Percentiles rank a stretch among this genome's conserved stretches.
phyloP scores from a whole-genome alignment of 2,797 vertebrate species.

The Rhabdomys pumilio region DNA sequence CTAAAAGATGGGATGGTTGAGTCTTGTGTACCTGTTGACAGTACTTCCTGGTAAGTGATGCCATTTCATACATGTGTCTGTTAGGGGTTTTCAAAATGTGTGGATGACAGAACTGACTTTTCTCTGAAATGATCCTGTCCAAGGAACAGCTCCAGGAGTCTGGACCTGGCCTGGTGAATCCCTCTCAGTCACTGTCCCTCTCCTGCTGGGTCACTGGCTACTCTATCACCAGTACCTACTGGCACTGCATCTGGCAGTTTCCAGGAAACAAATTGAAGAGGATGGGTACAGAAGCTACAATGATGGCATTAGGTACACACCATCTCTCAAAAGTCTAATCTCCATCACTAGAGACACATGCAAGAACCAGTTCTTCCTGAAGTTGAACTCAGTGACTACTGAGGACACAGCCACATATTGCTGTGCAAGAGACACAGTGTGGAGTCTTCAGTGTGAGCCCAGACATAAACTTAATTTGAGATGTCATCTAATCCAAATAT shows the following conservation, averaged over 20 bases:
- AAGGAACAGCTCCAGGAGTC: neutral
- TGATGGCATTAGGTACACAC: too few relatives aligned
- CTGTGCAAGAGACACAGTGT: neutral
- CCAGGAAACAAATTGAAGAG: too few relatives aligned
- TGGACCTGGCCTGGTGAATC: too few relatives aligned
- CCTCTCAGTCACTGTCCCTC: too few relatives aligned
- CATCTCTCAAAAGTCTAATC: neutral
- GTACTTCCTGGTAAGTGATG: neutral
- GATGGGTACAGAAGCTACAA: too few relatives aligned
- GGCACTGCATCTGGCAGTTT: too few relatives aligned
- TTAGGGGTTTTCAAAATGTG: fast-evolving
- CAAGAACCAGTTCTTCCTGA: neutral
- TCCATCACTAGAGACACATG: neutral
- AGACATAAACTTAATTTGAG: neutral
- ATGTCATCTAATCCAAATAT: too few relatives aligned
- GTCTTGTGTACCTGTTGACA: neutral
- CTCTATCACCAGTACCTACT: too few relatives aligned
- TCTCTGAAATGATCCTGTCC: neutral
- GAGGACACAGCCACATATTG: neutral
- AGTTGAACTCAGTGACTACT: neutral
- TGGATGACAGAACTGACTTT: neutral
- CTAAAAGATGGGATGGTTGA: too few relatives aligned
- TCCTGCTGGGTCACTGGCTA: too few relatives aligned
- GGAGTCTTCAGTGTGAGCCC: neutral
- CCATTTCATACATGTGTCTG: neutral